Evolutionary conservation across 2,888 invertebrate species (phyloP), one percentile per base, ranked within the genome.

Genomic region (Sycophila texana): DNA sequence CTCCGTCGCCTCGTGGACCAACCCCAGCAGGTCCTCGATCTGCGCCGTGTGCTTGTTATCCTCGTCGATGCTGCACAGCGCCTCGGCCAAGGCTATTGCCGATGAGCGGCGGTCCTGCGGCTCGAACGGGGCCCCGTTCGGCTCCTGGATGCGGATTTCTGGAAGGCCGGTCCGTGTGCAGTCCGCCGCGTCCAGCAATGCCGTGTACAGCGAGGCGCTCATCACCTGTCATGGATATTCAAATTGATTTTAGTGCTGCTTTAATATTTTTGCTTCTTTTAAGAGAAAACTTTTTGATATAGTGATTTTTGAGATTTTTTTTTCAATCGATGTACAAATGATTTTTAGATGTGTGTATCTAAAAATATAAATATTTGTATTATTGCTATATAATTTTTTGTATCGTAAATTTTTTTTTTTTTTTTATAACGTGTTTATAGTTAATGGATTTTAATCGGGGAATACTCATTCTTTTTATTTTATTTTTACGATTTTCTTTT

Each of bases 21-120:
- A 79, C 14, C 91, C 90, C 16, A 95, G 88, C 57, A 96, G 92
- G 57, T 92, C 91, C 14, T 94, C 92, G 67, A 96, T 94, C 86
- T 95, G 94, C 81, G 94, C 93, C 0, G 95, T 95, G 85, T 96
- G 95, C 84, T 95, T 95, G 86, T 95, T 94, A 80, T 95, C 95
- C 85, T 95, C 95, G 87, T 96, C 96, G 70, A 96, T 93, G 26
- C 94, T 94, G 86, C 96, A 96, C 16, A 96, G 91, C 0, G 95
- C 94, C 89, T 96, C 96, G 0, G 95, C 95, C 10, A 95, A 90
- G 0, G 95, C 94, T n/a, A 94, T 92, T 0, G 95, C 95, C 0
- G 86, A 82, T 0, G 86, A 81, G 1, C 84, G 76, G 71, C 79
- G 79, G 30, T 86, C 85, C 1, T 83, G 82, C 0, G 85, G 74